Percentiles rank a stretch among this genome's conserved stretches.
Evolutionary conservation across 2,797 vertebrate species (phyloP).

Genomic region (Mormyrops boulengeri): DNA sequence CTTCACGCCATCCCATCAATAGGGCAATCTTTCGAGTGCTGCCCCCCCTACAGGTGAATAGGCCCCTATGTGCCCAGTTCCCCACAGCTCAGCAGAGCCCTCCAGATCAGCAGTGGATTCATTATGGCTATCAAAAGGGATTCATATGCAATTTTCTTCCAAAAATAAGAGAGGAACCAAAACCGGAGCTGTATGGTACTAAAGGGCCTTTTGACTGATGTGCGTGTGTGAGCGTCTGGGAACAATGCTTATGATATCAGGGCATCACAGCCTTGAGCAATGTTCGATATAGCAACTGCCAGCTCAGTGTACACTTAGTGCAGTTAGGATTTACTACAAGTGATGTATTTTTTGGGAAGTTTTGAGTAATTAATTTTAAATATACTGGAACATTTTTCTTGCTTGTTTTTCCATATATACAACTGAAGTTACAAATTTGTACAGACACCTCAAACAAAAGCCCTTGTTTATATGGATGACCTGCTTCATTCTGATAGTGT

Average conservation of each 20-base stretch:
- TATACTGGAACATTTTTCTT: neutral
- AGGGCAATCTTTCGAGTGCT: neutral
- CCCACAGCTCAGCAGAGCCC: neutral
- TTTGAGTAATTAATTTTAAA: neutral
- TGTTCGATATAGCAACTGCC: neutral
- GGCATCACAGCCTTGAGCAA: neutral
- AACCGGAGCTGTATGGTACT: neutral
- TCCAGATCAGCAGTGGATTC: conserved; percentile 20
- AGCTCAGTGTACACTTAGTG: neutral
- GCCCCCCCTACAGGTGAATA: conserved; percentile 18
- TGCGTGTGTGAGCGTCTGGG: neutral
- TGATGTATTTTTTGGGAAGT: neutral
- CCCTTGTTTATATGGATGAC: neutral
- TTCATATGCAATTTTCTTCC: conserved; percentile 26
- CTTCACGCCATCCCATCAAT: neutral
- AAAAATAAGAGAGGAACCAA: conserved; percentile 27
- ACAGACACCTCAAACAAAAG: neutral
- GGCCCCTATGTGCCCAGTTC: neutral
- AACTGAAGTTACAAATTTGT: neutral
- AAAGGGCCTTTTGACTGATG: conserved; percentile 19
- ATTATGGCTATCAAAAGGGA: conserved; percentile 17
- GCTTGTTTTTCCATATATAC: neutral
- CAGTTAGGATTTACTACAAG: neutral
- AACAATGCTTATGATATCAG: neutral
- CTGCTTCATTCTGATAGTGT: neutral